These are phyloP conservation scores for Ifrita kowaldi DNA, from an alignment of 2,113 vertebrate genomes.

Conservation along the genomic window DNA sequence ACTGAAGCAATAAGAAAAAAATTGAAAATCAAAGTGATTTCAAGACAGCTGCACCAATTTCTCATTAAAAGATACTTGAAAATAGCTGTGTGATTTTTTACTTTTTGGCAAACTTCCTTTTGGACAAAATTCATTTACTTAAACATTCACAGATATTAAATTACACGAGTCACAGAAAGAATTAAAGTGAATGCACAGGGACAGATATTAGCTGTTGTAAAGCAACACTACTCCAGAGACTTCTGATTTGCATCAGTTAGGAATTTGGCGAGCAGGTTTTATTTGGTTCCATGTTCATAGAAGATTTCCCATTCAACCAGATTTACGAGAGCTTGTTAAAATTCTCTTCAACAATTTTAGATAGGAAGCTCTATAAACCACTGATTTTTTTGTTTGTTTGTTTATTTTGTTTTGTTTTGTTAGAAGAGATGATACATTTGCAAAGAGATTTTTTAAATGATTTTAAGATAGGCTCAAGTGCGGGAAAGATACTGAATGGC, in stretches of 20 bases:
- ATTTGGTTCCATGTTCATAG: conserved; percentile 38
- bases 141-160: conserved; percentile 44
- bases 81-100: conserved; percentile 25
- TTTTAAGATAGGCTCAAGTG: neutral
- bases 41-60: neutral
- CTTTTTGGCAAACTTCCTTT: conserved; percentile 1
- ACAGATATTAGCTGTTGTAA: conserved; percentile 43
- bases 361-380: neutral
- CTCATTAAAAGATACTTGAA: conserved; percentile 21
- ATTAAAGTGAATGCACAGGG: conserved; percentile 13
- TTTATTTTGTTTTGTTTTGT: neutral
- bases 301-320: conserved; percentile 47
- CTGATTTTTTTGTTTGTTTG: neutral
- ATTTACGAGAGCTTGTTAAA: conserved; percentile 47
- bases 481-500: neutral
- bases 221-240: conserved; percentile 43
- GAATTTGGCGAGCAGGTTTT: conserved; percentile 50
- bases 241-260: conserved; percentile 50
- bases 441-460: neutral
- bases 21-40: conserved; percentile 23
- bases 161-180: conserved; percentile 41
- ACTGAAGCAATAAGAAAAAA: neutral
- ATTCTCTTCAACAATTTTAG: conserved; percentile 4
- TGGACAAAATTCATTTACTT: conserved; percentile 27
- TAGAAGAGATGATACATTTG: neutral